Conservation (phyloP, 64 coral and sea anemone genomes). For the Porites lutea region DNA sequence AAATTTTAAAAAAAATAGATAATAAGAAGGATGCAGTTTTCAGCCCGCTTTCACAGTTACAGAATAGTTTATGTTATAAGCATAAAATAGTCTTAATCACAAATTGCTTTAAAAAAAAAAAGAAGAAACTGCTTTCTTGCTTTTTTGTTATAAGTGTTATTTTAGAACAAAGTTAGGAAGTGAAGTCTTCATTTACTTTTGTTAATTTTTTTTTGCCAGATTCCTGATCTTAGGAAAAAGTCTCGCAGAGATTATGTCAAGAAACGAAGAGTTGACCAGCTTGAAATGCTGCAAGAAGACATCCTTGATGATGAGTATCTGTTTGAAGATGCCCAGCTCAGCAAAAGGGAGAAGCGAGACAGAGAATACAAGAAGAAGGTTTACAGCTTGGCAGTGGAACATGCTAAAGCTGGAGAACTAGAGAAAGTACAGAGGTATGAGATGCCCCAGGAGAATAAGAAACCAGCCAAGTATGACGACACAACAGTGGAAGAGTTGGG, state of each 20-base stretch:
- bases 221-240: slow-evolving; percentile 93
- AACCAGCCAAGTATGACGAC: slow-evolving; percentile 98
- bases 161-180: background rate
- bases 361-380: slow-evolving; percentile 97
- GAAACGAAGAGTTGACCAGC: slow-evolving; percentile 89
- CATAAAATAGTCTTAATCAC: no score
- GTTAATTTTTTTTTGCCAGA: slow-evolving; percentile 34
- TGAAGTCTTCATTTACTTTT: background rate
- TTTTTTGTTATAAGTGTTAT: background rate
- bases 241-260: slow-evolving; percentile 93
- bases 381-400: slow-evolving; percentile 78
- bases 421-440: slow-evolving; percentile 92
- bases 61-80: no score
- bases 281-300: slow-evolving; percentile 96
- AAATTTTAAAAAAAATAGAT: no score
- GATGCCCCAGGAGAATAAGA: slow-evolving; percentile 90
- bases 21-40: no score
- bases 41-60: no score
- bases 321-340: slow-evolving; percentile 77
- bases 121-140: no score
- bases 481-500: slow-evolving; percentile 85
- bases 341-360: slow-evolving; percentile 81
- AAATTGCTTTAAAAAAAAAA: no score
- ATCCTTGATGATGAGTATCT: slow-evolving; percentile 95
- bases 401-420: slow-evolving; percentile 88